Evolutionary conservation across 2,113 vertebrate genomes (phyloP).

Genomic region (Lasiurus cinereus): DNA sequence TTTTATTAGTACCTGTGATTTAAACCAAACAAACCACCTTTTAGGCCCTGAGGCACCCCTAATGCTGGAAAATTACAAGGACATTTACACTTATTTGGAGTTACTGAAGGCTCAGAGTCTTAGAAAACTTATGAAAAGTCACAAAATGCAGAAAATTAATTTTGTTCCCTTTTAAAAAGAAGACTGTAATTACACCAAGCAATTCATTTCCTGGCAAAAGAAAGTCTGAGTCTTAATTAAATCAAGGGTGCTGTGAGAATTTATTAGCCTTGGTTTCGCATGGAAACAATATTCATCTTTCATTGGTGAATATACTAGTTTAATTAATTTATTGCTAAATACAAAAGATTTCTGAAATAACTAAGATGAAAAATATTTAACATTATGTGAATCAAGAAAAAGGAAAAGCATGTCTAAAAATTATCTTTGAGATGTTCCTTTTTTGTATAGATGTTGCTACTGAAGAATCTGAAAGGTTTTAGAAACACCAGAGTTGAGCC

Average conservation of each 20-base stretch:
- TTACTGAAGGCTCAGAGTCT: constrained; percentile 19
- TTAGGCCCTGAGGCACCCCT: neutral
- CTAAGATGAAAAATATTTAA: constrained; percentile 12
- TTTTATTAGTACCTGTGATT: constrained; percentile 79
- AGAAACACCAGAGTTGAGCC: neutral
- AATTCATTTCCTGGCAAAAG: constrained; percentile 58
- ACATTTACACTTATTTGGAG: neutral
- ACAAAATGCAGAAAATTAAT: constrained; percentile 8
- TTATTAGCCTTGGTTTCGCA: constrained; percentile 47
- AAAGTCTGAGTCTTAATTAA: constrained; percentile 26
- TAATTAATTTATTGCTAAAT: constrained; percentile 56
- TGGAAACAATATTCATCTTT: constrained; percentile 53
- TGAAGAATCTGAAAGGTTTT: neutral
- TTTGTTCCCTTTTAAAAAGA: constrained; percentile 45
- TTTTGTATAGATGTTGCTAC: neutral
- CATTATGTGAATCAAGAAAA: constrained; percentile 33
- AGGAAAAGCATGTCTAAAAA: constrained; percentile 41
- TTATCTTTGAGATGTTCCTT: constrained; percentile 25
- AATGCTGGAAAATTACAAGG: constrained; percentile 68
- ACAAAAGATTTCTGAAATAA: constrained; percentile 56
- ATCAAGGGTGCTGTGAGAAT: constrained; percentile 34
- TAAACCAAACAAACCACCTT: constrained; percentile 62
- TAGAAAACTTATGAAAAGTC: constrained; percentile 9
- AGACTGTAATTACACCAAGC: neutral
- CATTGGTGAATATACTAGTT: constrained; percentile 32